Evolutionary conservation across 1,140 invertebrate species (phyloP).

Genomic region (Oryzaephilus surinamensis): DNA sequence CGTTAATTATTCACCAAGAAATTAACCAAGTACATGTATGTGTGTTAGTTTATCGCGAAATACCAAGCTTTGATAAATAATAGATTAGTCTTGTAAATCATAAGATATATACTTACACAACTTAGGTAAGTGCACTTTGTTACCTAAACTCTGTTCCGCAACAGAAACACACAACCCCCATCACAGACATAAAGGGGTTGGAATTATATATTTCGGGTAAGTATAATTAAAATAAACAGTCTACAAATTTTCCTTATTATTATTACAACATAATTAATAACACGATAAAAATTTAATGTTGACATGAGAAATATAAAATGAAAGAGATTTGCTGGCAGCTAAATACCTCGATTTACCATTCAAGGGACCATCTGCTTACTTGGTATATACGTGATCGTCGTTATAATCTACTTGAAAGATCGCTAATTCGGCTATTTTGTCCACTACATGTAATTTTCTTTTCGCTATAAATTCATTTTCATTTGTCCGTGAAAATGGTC

Average conservation of each 20-base stretch:
- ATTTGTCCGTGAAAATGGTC: constrained; percentile 26
- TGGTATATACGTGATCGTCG: constrained; percentile 25
- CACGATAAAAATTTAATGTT: no score
- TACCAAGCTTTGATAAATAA: constrained; percentile 17
- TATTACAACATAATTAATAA: no score
- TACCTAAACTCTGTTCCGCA: constrained; percentile 9
- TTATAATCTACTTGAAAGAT: constrained; percentile 28
- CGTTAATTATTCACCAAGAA: constrained; percentile 7
- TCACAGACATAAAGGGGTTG: no score
- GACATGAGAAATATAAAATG: no score
- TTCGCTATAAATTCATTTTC: constrained; percentile 29
- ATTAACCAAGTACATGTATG: constrained; percentile 11
- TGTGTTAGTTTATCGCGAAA: constrained; percentile 11
- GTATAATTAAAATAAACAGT: no score
- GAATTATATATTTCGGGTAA: no score
- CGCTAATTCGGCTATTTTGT: constrained; percentile 32
- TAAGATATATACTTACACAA: no score
- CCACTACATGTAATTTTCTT: constrained; percentile 30
- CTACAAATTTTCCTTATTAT: no score
- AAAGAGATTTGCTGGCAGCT: no score
- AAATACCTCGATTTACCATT: no score
- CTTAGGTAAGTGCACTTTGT: constrained; percentile 12
- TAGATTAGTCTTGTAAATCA: constrained; percentile 15
- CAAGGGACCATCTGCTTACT: constrained; percentile 17
- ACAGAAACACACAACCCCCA: no score